Percentiles rank a stretch among this genome's conserved stretches.
These are phyloP conservation scores for Emys orbicularis DNA, from an alignment of 2,797 vertebrate species.

Conservation along the genomic window DNA sequence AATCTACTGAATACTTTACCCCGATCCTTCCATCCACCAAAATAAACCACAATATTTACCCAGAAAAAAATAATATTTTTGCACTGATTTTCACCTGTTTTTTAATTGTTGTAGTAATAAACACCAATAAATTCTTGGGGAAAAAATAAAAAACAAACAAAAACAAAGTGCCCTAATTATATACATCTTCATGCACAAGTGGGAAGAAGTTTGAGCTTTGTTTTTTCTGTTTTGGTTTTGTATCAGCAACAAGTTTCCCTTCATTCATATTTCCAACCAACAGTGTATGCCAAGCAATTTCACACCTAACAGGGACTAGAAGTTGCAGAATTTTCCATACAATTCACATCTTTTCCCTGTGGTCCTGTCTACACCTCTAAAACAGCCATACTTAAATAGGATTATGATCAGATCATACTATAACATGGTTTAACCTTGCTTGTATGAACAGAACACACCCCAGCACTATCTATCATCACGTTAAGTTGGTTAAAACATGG, in stretches of 20 bases:
- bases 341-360: not conserved
- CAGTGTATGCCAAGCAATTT: not conserved
- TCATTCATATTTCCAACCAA: rapidly evolving
- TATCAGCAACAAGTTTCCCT: not conserved
- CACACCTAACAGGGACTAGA: not conserved
- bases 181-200: too few relatives aligned
- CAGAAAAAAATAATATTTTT: too few relatives aligned
- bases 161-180: too few relatives aligned
- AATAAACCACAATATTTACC: too few relatives aligned
- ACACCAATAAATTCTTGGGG: too few relatives aligned
- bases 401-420: not conserved
- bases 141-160: too few relatives aligned
- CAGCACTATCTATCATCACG: not conserved
- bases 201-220: too few relatives aligned
- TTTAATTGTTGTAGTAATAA: too few relatives aligned
- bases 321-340: not conserved
- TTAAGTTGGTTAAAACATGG: not conserved
- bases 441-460: not conserved
- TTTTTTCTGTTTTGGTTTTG: not conserved
- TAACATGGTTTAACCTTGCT: not conserved
- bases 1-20: too few relatives aligned
- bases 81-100: too few relatives aligned
- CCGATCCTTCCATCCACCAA: too few relatives aligned
- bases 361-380: not conserved
- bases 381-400: not conserved